A percentile compares a stretch with the other conserved stretches of the same genome.
Conservation (phyloP, 1,140 invertebrate genomes). For the Metopolophium dirhodum region DNA sequence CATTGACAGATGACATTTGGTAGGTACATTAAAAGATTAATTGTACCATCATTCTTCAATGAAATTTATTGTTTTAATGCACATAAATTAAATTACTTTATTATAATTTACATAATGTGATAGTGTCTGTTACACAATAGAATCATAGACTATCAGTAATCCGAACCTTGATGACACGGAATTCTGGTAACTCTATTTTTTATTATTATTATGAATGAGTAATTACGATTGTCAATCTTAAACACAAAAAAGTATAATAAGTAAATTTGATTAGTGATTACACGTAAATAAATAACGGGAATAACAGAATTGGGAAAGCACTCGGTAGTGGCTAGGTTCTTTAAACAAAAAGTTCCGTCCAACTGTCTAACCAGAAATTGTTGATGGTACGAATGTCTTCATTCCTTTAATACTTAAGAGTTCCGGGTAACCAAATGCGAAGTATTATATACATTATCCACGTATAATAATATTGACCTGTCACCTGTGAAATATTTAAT, state of each 20-base stretch:
- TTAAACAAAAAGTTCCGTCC: neutral
- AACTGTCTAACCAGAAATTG: neutral
- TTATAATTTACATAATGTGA: constrained; percentile 1
- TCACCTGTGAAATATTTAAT: no score
- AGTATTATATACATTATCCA: neutral
- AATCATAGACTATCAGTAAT: neutral
- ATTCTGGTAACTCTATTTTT: neutral
- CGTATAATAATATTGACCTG: neutral
- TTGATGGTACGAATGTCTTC: neutral
- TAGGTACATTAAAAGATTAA: neutral
- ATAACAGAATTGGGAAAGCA: neutral
- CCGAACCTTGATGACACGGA: neutral
- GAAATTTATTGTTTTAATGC: neutral
- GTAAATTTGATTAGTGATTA: neutral
- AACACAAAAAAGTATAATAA: neutral
- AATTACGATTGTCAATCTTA: neutral
- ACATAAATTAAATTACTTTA: neutral
- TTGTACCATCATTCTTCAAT: neutral
- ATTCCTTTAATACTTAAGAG: neutral
- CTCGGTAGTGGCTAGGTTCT: neutral
- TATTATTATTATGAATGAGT: neutral
- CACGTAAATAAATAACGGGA: neutral
- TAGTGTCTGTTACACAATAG: neutral
- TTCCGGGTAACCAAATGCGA: neutral
- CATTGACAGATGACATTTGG: neutral